phyloP scores from a whole-genome alignment of 2,113 vertebrate species.

The Actenoides hombroni region DNA sequence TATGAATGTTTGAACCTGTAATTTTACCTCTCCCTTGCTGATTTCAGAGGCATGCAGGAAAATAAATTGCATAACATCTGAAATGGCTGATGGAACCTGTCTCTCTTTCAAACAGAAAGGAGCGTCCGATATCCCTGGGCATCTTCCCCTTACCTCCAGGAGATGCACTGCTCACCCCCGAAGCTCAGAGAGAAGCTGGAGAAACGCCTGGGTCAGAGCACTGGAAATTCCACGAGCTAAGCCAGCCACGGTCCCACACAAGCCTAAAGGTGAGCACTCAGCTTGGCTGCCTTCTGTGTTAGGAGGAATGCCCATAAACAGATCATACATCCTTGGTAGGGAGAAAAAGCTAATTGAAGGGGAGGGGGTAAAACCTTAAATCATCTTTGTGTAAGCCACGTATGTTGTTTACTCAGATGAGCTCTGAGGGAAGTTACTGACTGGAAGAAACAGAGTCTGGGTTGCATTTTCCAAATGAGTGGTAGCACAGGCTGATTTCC shows the following conservation, averaged over 20 bases:
- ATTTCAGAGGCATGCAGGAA: neutral
- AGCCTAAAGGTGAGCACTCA: constrained; percentile 87
- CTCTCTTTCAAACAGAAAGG: constrained; percentile 82
- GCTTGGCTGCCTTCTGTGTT: neutral
- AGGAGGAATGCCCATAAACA: neutral
- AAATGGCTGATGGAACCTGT: neutral
- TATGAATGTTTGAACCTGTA: neutral
- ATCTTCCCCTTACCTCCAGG: constrained; percentile 86
- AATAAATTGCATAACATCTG: neutral
- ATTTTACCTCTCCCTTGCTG: neutral
- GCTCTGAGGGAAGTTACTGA: neutral
- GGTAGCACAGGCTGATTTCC: neutral
- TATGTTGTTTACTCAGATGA: neutral
- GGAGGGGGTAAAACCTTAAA: neutral
- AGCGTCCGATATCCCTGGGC: constrained; percentile 91
- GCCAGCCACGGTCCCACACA: constrained; percentile 88
- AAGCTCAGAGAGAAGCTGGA: constrained; percentile 78
- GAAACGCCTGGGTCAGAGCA: constrained; percentile 86
- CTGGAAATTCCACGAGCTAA: constrained; percentile 91
- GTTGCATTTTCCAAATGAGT: neutral
- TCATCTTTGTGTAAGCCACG: neutral
- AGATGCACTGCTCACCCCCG: constrained; percentile 84
- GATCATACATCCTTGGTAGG: neutral
- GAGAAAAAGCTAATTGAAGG: neutral
- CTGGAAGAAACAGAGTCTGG: neutral